A percentile compares a stretch with the other conserved stretches of the same genome.
Conservation (phyloP, 2,113 vertebrate genomes). For the Sebastes schlegelii region DNA sequence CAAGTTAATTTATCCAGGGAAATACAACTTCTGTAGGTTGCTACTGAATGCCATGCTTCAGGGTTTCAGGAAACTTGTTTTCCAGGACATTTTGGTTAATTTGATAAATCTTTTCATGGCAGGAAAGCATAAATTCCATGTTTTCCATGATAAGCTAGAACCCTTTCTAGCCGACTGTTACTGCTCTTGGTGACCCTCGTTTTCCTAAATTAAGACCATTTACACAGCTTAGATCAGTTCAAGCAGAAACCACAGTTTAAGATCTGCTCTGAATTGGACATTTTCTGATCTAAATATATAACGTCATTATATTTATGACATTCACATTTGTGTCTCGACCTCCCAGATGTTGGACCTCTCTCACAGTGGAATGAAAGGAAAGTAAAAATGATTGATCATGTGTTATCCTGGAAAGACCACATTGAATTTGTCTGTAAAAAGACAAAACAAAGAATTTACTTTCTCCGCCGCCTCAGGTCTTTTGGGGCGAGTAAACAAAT, state of each 20-base stretch:
- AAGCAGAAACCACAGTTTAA: not conserved
- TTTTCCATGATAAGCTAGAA: not conserved
- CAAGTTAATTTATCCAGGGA: not conserved
- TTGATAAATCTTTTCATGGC: no score
- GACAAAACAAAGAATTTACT: no score
- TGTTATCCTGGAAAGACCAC: no score
- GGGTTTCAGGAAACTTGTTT: not conserved
- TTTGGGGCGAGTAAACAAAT: no score
- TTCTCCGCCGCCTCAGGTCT: no score
- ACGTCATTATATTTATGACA: not conserved
- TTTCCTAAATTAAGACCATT: not conserved
- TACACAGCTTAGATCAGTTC: not conserved
- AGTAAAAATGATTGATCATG: not conserved
- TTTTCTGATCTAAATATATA: not conserved
- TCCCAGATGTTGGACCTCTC: not conserved
- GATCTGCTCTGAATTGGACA: not conserved
- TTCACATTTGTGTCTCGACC: not conserved
- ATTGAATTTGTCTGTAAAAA: no score
- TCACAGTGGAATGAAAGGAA: not conserved
- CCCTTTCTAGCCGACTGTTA: no score
- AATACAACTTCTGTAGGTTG: not conserved
- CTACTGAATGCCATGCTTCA: not conserved
- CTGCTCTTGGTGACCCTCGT: no score
- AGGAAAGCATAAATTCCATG: not conserved
- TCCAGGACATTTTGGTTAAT: not conserved